phyloP scores from a whole-genome alignment of 2,888 invertebrate species.

The Halictus ligatus region DNA sequence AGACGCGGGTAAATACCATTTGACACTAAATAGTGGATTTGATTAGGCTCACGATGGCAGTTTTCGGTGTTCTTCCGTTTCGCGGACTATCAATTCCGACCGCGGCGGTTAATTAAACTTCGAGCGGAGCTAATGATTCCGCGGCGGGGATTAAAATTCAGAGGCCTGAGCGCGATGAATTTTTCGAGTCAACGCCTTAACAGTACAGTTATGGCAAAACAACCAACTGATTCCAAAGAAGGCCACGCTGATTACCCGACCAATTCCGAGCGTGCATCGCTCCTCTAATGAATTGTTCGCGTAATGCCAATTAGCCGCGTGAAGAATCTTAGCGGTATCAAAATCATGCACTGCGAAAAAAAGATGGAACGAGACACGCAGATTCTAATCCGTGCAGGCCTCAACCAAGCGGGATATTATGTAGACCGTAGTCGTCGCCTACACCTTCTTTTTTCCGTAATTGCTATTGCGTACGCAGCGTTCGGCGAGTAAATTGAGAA shows the following conservation, averaged over 20 bases:
- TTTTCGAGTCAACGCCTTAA: conserved; percentile 57
- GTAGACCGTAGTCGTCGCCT: conserved; percentile 1
- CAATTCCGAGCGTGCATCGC: conserved; percentile 51
- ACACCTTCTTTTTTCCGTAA: neutral
- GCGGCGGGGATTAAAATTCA: conserved; percentile 47
- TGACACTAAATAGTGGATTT: neutral
- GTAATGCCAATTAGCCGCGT: conserved; percentile 64
- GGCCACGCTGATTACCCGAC: conserved; percentile 54
- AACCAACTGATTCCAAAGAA: conserved; percentile 54
- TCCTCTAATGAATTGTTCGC: conserved; percentile 62
- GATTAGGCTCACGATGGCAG: neutral
- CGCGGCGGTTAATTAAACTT: conserved; percentile 43
- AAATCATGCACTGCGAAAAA: conserved; percentile 59
- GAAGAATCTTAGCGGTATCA: conserved; percentile 62
- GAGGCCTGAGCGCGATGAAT: conserved; percentile 35
- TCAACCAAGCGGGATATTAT: neutral
- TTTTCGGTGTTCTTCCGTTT: conserved; percentile 30
- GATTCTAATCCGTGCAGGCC: conserved; percentile 49
- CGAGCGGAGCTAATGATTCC: conserved; percentile 41
- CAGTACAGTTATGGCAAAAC: conserved; percentile 59
- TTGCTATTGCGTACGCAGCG: neutral
- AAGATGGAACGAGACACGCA: conserved; percentile 50
- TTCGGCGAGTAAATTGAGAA: neutral
- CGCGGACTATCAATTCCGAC: conserved; percentile 34
- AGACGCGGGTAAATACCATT: neutral